These are phyloP conservation scores for Ferrisia virgata DNA, from an alignment of 2,888 invertebrate genomes.

Conservation along the genomic window DNA sequence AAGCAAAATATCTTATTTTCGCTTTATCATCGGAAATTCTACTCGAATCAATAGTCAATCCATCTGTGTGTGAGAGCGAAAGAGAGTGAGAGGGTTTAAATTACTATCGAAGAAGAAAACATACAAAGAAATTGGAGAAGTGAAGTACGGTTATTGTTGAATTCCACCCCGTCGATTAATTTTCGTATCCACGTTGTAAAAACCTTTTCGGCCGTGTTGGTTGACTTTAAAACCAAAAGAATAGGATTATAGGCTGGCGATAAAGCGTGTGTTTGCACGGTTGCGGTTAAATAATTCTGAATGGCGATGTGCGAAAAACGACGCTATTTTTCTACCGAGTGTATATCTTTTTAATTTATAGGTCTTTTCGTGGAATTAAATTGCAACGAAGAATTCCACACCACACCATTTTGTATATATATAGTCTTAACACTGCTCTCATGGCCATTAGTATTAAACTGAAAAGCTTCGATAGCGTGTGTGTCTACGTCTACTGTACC, in stretches of 20 bases:
- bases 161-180: not conserved
- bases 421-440: not conserved
- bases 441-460: not conserved
- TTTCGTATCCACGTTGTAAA: not conserved
- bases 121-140: not conserved
- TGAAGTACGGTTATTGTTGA: not conserved
- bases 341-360: conserved; percentile 22
- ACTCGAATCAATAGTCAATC: not conserved
- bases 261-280: not conserved
- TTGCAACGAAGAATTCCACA: not conserved
- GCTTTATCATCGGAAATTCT: not conserved
- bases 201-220: not conserved
- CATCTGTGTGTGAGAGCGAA: too few relatives aligned
- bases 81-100: not conserved
- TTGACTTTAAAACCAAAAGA: not conserved
- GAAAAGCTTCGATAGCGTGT: not conserved
- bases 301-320: conserved; percentile 28
- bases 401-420: not conserved
- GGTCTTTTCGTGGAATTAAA: not conserved
- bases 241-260: conserved; percentile 8
- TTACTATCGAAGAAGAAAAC: not conserved
- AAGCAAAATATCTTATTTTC: not conserved
- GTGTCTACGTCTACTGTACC: too few relatives aligned
- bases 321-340: not conserved
- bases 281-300: conserved; percentile 25